phyloP scores from a whole-genome alignment of 1,140 invertebrate species.

The Leptinotarsa undecemlineata region DNA sequence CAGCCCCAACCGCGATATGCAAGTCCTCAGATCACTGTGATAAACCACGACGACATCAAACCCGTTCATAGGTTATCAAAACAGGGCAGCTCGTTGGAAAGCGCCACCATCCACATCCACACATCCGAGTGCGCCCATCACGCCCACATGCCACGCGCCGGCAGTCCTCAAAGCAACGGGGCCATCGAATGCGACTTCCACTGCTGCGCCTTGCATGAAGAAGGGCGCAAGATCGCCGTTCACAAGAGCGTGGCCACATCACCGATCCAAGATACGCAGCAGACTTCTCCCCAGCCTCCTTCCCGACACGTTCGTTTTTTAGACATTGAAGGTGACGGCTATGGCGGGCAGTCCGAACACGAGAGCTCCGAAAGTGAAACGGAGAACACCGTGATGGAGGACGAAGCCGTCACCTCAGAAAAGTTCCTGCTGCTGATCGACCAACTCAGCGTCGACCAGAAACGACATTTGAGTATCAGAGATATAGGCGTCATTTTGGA shows the following conservation, averaged over 20 bases:
- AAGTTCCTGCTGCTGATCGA: slow-evolving; percentile 91
- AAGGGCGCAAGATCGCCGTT: slow-evolving; percentile 85
- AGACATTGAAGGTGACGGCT: slow-evolving; percentile 67
- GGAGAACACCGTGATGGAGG: slow-evolving; percentile 88
- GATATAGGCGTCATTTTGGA: slow-evolving; percentile 94
- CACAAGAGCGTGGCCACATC: slow-evolving; percentile 88
- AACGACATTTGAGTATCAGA: slow-evolving; percentile 88
- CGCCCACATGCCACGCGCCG: slow-evolving; percentile 66
- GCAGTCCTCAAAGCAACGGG: slow-evolving; percentile 63
- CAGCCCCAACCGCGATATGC: slow-evolving; percentile 62
- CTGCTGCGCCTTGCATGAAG: slow-evolving; percentile 90
- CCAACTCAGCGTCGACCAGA: slow-evolving; percentile 88
- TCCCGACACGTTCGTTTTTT: slow-evolving; percentile 72
- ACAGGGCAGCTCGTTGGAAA: slow-evolving; percentile 74
- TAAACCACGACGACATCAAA: slow-evolving; percentile 78
- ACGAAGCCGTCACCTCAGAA: slow-evolving; percentile 84
- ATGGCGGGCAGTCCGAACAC: slow-evolving; percentile 63
- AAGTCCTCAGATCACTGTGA: slow-evolving; percentile 86
- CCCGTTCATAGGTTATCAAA: slow-evolving; percentile 62
- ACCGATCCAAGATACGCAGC: slow-evolving; percentile 82
- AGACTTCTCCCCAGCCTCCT: slow-evolving; percentile 61
- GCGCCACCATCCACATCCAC: slow-evolving; percentile 77
- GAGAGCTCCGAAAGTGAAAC: slow-evolving; percentile 91
- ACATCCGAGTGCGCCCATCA: slow-evolving; percentile 82
- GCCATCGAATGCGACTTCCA: slow-evolving; percentile 88